Percentiles rank a stretch among this genome's conserved stretches.
These are phyloP conservation scores for Amblyraja radiata DNA, from an alignment of 2,797 vertebrate genomes.

Conservation along the genomic window DNA sequence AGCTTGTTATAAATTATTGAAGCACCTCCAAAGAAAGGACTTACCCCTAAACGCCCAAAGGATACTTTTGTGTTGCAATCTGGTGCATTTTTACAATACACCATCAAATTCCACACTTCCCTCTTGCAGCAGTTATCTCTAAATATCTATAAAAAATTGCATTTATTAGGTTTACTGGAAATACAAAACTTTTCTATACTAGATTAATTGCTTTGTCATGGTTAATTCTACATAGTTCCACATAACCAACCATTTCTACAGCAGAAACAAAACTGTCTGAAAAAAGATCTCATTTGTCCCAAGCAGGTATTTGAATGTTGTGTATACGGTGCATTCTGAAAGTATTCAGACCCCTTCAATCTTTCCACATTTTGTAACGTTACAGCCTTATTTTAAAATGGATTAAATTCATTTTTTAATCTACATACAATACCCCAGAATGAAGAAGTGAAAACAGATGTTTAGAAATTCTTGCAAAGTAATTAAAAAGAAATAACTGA, in stretches of 20 bases:
- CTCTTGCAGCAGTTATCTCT: conserved; percentile 88
- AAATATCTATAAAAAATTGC: conserved; percentile 65
- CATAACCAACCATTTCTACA: background rate
- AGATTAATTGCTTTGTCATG: too few relatives aligned
- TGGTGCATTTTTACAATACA: conserved; percentile 78
- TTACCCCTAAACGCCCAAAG: conserved; percentile 74
- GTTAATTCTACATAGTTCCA: background rate
- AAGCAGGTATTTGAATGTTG: background rate
- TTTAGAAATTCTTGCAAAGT: too few relatives aligned
- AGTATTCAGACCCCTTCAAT: too few relatives aligned
- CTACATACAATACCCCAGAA: too few relatives aligned
- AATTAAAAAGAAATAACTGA: too few relatives aligned
- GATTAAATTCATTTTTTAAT: too few relatives aligned
- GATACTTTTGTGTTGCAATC: conserved; percentile 61
- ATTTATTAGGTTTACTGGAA: background rate
- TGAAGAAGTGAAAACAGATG: too few relatives aligned
- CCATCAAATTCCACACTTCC: conserved; percentile 76
- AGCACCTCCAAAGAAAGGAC: conserved; percentile 40
- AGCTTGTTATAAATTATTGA: background rate
- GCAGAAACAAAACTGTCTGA: background rate
- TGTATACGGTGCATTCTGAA: too few relatives aligned
- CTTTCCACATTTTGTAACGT: too few relatives aligned
- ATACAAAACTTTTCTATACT: background rate
- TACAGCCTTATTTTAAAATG: too few relatives aligned
- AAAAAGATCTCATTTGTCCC: background rate